Conservation (phyloP, 37 sponge, comb jelly and placozoan species). For the Halichondria panicea region DNA sequence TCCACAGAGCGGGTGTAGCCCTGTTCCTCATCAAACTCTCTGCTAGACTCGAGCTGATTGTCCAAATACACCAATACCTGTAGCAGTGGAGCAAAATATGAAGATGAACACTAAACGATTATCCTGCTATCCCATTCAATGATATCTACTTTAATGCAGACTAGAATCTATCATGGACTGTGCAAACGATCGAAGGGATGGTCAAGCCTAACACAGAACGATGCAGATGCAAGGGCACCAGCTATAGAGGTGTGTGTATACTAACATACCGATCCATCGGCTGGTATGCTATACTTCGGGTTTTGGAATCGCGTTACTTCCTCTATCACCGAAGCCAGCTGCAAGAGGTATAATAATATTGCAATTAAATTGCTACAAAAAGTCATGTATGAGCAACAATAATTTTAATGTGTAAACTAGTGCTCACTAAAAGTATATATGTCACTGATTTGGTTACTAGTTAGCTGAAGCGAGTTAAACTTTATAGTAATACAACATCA, state of each 20-base stretch:
- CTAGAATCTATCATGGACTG: too few relatives aligned
- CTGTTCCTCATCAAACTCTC: conserved; percentile 62
- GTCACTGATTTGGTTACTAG: not conserved
- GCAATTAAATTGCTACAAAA: not conserved
- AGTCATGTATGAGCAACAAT: not conserved
- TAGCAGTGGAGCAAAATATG: too few relatives aligned
- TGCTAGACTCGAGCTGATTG: conserved; percentile 22
- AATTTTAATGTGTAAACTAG: too few relatives aligned
- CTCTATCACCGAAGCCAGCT: conserved; percentile 67
- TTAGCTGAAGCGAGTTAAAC: not conserved
- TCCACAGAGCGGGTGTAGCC: conserved; percentile 46
- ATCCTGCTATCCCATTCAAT: too few relatives aligned
- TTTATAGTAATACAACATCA: too few relatives aligned
- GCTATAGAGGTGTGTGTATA: not conserved
- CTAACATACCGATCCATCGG: conserved; percentile 58
- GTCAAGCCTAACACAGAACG: not conserved
- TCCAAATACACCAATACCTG: conserved; percentile 56
- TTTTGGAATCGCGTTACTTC: conserved; percentile 60
- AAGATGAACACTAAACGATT: too few relatives aligned
- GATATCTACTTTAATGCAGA: too few relatives aligned
- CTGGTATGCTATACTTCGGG: conserved; percentile 36
- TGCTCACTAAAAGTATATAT: not conserved
- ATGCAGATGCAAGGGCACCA: not conserved
- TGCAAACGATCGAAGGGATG: too few relatives aligned
- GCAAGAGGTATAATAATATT: too few relatives aligned